phyloP scores from a whole-genome alignment of 1,140 invertebrate genomes.

The Samia ricini region DNA sequence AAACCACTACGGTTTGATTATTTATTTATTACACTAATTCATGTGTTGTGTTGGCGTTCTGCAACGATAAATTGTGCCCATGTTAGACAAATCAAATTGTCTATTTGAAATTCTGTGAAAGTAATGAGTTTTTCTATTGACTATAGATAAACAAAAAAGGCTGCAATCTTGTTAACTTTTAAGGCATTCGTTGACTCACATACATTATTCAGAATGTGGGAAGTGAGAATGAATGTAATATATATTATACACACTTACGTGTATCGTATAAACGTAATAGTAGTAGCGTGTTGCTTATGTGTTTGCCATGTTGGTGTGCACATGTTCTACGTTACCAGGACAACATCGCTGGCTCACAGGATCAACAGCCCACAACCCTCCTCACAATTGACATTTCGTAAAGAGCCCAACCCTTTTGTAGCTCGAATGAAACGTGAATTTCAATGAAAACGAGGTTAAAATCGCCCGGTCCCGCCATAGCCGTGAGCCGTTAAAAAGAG shows the following conservation, averaged over 20 bases:
- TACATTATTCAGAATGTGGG: constrained; percentile 60
- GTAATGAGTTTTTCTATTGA: constrained; percentile 58
- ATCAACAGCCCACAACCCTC: constrained; percentile 37
- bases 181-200: constrained; percentile 65
- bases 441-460: constrained; percentile 72
- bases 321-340: constrained; percentile 42
- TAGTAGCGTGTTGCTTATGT: constrained; percentile 23
- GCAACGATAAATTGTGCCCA: too few species aligned
- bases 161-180: constrained; percentile 72
- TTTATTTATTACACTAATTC: too few species aligned
- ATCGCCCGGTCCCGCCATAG: constrained; percentile 49
- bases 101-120: constrained; percentile 24
- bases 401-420: constrained; percentile 65
- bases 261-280: constrained; percentile 11
- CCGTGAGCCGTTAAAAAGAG: constrained; percentile 60
- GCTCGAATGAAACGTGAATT: constrained; percentile 68
- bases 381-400: constrained; percentile 69
- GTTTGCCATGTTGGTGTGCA: constrained; percentile 38
- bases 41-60: too few species aligned
- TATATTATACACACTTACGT: constrained; percentile 27
- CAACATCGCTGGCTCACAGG: constrained; percentile 28
- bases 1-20: too few species aligned
- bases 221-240: constrained; percentile 15
- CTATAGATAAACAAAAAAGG: constrained; percentile 64
- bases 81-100: background rate